Base-by-base conservation (phyloP, 2,888 invertebrate genomes). In the Himalopsyche tibetana region DNA sequence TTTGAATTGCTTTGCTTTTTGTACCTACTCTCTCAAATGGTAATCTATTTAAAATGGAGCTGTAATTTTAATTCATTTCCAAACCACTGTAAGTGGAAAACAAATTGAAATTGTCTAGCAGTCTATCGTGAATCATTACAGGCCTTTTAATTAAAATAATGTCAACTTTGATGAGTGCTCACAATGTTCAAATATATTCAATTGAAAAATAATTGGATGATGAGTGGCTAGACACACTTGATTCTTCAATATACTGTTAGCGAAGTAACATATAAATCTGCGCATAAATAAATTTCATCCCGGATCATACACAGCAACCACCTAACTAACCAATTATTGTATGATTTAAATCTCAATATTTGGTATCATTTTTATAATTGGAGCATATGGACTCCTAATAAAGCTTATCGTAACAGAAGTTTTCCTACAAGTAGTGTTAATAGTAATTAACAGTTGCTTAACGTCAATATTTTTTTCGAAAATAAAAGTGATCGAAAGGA, bases 181-280 rank as follows among this genome's bases (percentile, higher is more conserved):
- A 38, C 82, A 36, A 17, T 55, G 51, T 82, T 82, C 82, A 82
- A 82, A 55, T 38, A 55, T 38, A 55, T 55, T 82, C 82, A 82
- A 82, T 82, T 82, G 55, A 82, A 82, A 82, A 82, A 82, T 82
- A 82, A 82, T 82, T 82, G 82, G 82, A 82, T 82, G 82, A 55
- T 55, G 82, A 74, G 36, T 74, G 74, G 36, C 36, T 74, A 74
- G 74, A 36, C 74, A 74, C 36, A 12, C 74, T 74, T 74, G 28
- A 74, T 36, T 74, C 36, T 74, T 36, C 74, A 74, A 38, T 74
- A 38, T 74, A 74, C 36, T 74, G 74, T 38, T 12, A 12, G 28
- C 12, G 2, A 74, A 74, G 38, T 74, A 15, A 74, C 74, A 12
- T 15, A 15, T 51, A 12, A 51, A 51, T 51, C 51, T 51, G 15